Conservation (phyloP, 2,113 vertebrate genomes). For the Petrocephalus microphthalmus region DNA sequence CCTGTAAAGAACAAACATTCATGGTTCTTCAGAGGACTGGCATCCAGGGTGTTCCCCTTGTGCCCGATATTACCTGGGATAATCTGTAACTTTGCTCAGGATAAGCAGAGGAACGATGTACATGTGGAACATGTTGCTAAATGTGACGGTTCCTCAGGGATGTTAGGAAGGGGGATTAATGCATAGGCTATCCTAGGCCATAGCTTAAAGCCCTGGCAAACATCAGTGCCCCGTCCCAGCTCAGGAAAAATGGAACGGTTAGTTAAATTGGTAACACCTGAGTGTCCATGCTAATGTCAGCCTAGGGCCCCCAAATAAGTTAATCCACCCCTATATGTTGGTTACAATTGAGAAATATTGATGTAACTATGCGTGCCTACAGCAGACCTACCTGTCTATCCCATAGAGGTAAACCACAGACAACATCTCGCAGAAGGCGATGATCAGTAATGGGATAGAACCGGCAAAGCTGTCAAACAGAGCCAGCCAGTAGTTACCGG, state of each 20-base stretch:
- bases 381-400: conserved; percentile 73
- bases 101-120: too few species aligned
- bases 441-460: conserved; percentile 79
- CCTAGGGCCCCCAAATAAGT: conserved; percentile 58
- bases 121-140: too few species aligned
- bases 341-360: background rate
- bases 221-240: conserved; percentile 65
- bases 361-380: too few species aligned
- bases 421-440: conserved; percentile 83
- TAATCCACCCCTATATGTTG: background rate
- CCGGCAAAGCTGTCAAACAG: conserved; percentile 81
- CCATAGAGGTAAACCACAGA: conserved; percentile 82
- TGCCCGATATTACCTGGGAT: too few species aligned
- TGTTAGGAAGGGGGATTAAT: too few species aligned
- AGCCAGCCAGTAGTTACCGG: conserved; percentile 88
- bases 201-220: conserved; percentile 40
- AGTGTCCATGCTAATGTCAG: conserved; percentile 56
- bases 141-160: too few species aligned
- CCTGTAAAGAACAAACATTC: conserved; percentile 45
- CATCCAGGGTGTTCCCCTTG: too few species aligned
- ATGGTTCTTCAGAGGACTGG: too few species aligned
- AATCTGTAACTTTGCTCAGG: too few species aligned
- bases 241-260: conserved; percentile 55
- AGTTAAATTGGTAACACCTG: conserved; percentile 47
- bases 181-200: too few species aligned